Evolutionary conservation across 2,113 vertebrate species (phyloP), one percentile per base, ranked within the genome.

Genomic region (Clarias magur): DNA sequence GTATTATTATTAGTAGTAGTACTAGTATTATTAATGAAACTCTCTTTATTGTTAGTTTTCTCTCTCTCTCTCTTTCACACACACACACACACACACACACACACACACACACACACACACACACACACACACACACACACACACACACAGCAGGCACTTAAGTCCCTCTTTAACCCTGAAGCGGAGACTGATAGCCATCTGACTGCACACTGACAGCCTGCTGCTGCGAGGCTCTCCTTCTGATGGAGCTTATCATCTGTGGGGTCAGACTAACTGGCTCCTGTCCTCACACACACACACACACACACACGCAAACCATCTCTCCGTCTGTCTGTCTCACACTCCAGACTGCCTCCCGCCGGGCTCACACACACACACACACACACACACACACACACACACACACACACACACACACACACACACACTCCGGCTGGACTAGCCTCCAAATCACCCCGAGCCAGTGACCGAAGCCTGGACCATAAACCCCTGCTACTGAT

Each of bases 231-330:
- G 59, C 56, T 63, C 21, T 59, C 62, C 89, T 63, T 13, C 53
- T 79, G 79, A 82, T 56, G 62, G 63, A 48, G 88, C 63, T 85
- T 89, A 88, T 88, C 87, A 56, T 86, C 85, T 60, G 81, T 27
- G 80, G 87, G 88, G 91, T 92, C 92, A 93, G 91, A 91, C 91
- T 85, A 78, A 86, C 85, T 80, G 89, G 90, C 91, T 91, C 85
- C 63, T 68, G 54, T 53, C 56, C 62, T 19, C 80, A 81, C 80
- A 81, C 63, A 68, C 80, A 63, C 80, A 81, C 54, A 80, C 53
- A 19, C 56, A 57, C 30, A 27, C 81, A 68, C 38, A 53, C 81
- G 12, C 62, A 9, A 15, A n/a, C 56, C 57, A 16, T 21, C 83
- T 42, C 56, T 42, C 42, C n/a, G 7, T 85, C 84, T 73, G 38